Conservation (phyloP, 1,140 invertebrate species). For the Drosophila parvula region DNA sequence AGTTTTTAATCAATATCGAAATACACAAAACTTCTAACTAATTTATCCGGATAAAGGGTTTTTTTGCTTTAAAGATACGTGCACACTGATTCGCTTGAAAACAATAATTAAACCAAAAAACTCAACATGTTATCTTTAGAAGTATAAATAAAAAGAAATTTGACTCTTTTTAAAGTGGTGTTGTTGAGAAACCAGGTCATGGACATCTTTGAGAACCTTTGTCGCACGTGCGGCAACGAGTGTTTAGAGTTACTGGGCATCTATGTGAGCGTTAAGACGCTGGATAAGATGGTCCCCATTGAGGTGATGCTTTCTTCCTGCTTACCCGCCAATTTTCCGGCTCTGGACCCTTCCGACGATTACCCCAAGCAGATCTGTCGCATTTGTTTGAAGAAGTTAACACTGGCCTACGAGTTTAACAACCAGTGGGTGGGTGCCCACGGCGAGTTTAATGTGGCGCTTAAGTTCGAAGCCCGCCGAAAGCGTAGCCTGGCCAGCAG, state of each 20-base stretch:
- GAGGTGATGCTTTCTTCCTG: constrained; percentile 43
- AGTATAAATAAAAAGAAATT: too few species aligned
- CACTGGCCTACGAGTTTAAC: constrained; percentile 58
- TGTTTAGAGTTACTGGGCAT: constrained; percentile 56
- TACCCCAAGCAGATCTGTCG: constrained; percentile 72
- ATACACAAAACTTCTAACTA: too few species aligned
- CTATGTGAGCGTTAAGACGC: constrained; percentile 11
- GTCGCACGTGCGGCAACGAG: constrained; percentile 71
- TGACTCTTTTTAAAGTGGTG: neutral
- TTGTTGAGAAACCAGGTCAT: constrained; percentile 4
- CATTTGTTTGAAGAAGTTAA: constrained; percentile 58
- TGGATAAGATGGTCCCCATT: constrained; percentile 34
- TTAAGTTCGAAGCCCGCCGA: constrained; percentile 61
- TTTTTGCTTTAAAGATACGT: neutral
- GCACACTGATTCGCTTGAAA: neutral
- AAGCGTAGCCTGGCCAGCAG: constrained; percentile 40
- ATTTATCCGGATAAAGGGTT: neutral
- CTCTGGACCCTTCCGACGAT: constrained; percentile 28
- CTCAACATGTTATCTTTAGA: neutral
- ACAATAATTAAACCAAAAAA: neutral
- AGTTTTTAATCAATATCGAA: too few species aligned
- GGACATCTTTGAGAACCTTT: constrained; percentile 76
- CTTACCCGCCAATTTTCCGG: constrained; percentile 35
- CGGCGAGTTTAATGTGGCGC: constrained; percentile 64
- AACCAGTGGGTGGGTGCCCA: constrained; percentile 54